These are phyloP conservation scores for Psilopsiagon aurifrons DNA, from an alignment of 2,113 vertebrate genomes.

Conservation along the genomic window DNA sequence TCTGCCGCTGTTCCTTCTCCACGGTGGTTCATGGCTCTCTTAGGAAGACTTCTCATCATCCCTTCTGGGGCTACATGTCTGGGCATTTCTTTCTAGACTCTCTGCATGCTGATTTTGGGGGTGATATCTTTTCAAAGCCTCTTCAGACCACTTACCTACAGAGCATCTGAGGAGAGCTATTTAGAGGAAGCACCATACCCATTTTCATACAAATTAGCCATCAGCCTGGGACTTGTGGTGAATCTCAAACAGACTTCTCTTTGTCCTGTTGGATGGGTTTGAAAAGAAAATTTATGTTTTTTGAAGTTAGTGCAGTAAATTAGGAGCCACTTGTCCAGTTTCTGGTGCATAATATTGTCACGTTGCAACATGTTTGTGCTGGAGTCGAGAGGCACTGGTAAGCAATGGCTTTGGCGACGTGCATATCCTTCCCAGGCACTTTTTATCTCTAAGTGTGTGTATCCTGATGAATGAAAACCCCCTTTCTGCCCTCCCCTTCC, in stretches of 20 bases:
- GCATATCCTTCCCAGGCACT: background rate
- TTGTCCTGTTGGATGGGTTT: conserved; percentile 5
- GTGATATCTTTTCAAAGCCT: background rate
- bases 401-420: accelerated
- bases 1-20: background rate
- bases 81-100: background rate
- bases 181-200: background rate
- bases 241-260: conserved; percentile 36
- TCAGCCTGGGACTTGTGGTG: background rate
- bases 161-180: background rate
- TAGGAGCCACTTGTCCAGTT: background rate
- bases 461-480: background rate
- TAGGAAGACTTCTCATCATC: background rate
- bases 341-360: background rate
- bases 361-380: background rate
- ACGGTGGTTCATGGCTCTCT: background rate
- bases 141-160: background rate
- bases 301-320: background rate
- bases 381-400: background rate
- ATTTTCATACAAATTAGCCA: conserved; percentile 48
- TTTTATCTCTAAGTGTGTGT: accelerated
- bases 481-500: background rate
- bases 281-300: conserved; percentile 13
- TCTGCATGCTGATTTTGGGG: background rate
- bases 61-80: background rate